phyloP scores from a whole-genome alignment of 2,113 vertebrate genomes.

The Sterrhoptilus dennistouni region DNA sequence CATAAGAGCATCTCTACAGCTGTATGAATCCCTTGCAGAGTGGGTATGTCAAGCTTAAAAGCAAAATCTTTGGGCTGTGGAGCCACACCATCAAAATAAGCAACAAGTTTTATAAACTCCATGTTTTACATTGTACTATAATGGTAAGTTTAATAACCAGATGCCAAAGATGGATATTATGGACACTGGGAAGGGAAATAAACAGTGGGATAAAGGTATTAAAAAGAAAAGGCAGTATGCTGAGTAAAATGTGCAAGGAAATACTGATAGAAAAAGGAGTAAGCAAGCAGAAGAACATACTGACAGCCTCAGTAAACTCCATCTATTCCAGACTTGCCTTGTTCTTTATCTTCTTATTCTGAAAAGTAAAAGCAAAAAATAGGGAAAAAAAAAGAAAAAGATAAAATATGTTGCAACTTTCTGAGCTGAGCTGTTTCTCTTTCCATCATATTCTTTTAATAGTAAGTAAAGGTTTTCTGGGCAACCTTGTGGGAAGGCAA shows the following conservation, averaged over 20 bases:
- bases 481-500: background rate
- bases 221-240: background rate
- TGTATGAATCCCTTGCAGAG: background rate
- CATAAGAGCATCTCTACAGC: background rate
- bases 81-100: background rate
- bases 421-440: background rate
- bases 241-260: background rate
- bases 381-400: background rate
- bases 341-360: background rate
- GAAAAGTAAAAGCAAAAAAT: background rate
- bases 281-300: background rate
- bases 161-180: background rate
- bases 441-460: background rate
- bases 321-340: background rate
- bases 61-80: background rate
- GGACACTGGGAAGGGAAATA: background rate
- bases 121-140: background rate
- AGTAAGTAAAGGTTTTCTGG: background rate
- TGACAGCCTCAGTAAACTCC: background rate
- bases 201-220: background rate
- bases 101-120: background rate
- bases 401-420: background rate
- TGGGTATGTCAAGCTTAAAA: background rate
- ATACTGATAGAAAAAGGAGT: background rate
- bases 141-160: background rate